phyloP scores from a whole-genome alignment of 1,140 invertebrate genomes.

The Thaumatotibia leucotreta region DNA sequence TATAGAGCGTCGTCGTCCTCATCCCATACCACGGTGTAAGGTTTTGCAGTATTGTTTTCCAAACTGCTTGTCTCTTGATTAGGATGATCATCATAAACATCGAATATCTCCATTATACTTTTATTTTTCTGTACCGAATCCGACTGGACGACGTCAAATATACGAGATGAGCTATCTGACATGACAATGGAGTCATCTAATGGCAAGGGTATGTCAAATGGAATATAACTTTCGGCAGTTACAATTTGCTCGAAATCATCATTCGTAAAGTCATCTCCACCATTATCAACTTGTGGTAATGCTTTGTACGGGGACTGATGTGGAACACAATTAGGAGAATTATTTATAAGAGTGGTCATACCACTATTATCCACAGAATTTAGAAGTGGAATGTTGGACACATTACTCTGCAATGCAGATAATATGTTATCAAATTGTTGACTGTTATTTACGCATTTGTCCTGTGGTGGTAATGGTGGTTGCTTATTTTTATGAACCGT shows the following conservation, averaged over 20 bases:
- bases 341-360: not conserved
- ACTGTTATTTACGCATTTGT: not conserved
- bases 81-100: conserved; percentile 27
- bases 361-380: not conserved
- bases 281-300: not conserved
- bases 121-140: conserved; percentile 48
- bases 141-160: conserved; percentile 61
- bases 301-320: not conserved
- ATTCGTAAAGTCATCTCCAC: conserved; percentile 39
- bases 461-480: not conserved
- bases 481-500: conserved; percentile 27
- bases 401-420: not conserved
- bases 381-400: not conserved
- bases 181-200: conserved; percentile 16
- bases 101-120: conserved; percentile 69
- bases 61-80: conserved; percentile 40
- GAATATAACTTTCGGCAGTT: conserved; percentile 30
- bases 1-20: conserved; percentile 73
- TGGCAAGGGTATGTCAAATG: conserved; percentile 40
- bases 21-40: conserved; percentile 59
- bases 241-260: conserved; percentile 42
- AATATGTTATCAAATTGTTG: not conserved
- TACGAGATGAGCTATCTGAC: conserved; percentile 35
- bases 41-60: conserved; percentile 43
- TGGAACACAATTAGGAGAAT: conserved; percentile 26